Evolutionary conservation across 1,140 invertebrate species (phyloP).

Genomic region (Bradysia coprophila): DNA sequence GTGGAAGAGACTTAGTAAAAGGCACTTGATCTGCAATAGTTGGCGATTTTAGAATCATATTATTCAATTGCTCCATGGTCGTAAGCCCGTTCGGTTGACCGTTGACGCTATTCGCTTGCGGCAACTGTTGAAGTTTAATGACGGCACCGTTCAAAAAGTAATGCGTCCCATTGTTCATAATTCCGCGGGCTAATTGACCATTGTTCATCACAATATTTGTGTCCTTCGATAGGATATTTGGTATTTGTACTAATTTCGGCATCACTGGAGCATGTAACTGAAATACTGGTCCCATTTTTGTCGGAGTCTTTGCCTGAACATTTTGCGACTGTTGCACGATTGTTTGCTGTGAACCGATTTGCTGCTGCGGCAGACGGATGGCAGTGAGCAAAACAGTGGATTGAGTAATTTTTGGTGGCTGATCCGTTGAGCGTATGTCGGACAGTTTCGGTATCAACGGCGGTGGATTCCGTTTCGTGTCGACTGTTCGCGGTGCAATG

Average conservation of each 20-base stretch:
- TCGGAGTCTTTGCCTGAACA: constrained; percentile 2
- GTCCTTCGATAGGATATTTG: constrained; percentile 14
- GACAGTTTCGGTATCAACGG: constrained; percentile 18
- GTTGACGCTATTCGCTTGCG: neutral
- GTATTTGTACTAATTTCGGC: constrained; percentile 22
- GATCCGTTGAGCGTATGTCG: constrained; percentile 4
- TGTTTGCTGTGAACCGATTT: neutral
- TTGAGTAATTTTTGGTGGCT: constrained; percentile 12
- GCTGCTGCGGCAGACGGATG: constrained; percentile 24
- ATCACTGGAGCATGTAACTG: constrained; percentile 13
- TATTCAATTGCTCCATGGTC: neutral
- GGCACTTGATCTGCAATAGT: neutral
- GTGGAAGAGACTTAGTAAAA: neutral
- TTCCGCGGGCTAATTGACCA: constrained; percentile 3
- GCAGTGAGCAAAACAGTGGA: constrained; percentile 28
- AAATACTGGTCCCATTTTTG: constrained; percentile 14
- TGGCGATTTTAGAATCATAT: neutral
- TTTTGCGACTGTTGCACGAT: constrained; percentile 1
- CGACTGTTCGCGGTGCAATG: constrained; percentile 21
- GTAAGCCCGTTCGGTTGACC: neutral
- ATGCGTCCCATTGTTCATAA: constrained; percentile 12
- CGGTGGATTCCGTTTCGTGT: constrained; percentile 7
- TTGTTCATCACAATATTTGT: constrained; percentile 6
- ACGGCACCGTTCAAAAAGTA: constrained; percentile 23
- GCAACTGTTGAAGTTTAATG: constrained; percentile 21